Percentiles rank a stretch among this genome's conserved stretches.
These are phyloP conservation scores for Piscicola geometra DNA, from an alignment of 2,888 invertebrate species.

Conservation along the genomic window DNA sequence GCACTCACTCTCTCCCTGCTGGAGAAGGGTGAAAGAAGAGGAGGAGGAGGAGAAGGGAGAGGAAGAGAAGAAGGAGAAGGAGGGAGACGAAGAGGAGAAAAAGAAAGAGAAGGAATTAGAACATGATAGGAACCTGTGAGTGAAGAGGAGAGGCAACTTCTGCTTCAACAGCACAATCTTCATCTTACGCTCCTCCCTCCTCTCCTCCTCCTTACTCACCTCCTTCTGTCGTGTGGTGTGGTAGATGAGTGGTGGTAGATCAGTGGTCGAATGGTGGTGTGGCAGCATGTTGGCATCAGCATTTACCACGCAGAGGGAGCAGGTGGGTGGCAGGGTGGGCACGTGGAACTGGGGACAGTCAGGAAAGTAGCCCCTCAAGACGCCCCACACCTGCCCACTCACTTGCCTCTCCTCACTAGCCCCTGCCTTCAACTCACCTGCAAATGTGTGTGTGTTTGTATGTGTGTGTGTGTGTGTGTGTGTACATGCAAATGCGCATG, in stretches of 20 bases:
- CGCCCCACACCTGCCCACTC: background rate
- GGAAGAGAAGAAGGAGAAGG: background rate
- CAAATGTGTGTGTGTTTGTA: conserved; percentile 11
- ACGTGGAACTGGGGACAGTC: background rate
- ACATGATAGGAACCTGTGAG: background rate
- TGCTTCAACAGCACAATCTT: background rate
- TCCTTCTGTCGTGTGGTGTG: background rate
- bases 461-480: conserved; percentile 27
- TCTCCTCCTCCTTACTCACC: background rate
- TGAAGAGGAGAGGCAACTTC: background rate
- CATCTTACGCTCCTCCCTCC: background rate
- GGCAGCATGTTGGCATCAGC: too few species aligned
- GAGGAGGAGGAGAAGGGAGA: background rate
- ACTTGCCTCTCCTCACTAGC: background rate
- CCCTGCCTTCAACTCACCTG: background rate
- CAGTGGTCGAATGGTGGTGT: too few species aligned
- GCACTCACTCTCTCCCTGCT: background rate
- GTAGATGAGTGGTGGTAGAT: background rate
- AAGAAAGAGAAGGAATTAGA: background rate
- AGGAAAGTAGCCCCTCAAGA: background rate
- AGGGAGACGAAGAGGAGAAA: background rate
- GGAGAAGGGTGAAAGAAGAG: too few species aligned
- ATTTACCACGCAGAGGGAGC: too few species aligned
- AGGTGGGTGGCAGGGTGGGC: too few species aligned
- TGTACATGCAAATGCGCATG: background rate